Evolutionary conservation across 92 coral and sea anemone species (phyloP), one percentile per base, ranked within the genome.

Genomic region (Micromussa lordhowensis): DNA sequence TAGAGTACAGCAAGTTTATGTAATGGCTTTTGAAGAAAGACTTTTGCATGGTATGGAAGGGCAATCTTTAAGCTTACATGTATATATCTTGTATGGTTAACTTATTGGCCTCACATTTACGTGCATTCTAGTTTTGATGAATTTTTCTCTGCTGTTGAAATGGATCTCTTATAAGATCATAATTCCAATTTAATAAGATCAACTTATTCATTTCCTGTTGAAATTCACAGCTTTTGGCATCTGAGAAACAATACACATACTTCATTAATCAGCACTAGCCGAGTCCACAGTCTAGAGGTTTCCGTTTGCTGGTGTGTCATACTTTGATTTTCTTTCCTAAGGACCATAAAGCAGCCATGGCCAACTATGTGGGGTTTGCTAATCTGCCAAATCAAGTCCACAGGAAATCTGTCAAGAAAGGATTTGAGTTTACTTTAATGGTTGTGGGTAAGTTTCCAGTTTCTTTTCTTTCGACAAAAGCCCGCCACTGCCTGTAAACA

Each of bases 341-440:
- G 92, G 90, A 89, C 35, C 63, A 28, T 54, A 64, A 63, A 90
- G 84, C 85, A 92, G 87, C 88, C n/a, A 94, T 94, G 95, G 95
- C 98, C 31, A 84, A 83, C 57, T 98, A 94, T 77, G 95, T 98
- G 4, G 99, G 99, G 21, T 98, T 98, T 96, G 99, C 99, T 14
- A 98, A 98, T 76, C 94, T 98, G 24, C 99, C 99, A 28, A 98
- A 98, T 83, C 99, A 98, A 90, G 99, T 96, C 34, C 99, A 98
- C 88, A 90, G 99, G 22, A 98, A 98, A 82, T 96, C 98, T 35
- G 99, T 98, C 78, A 94, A 96, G 92, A 96, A 96, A 58, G 99
- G 99, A 17, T 98, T 98, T 88, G 99, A 98, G 84, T 98, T 98
- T 85, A 98, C 99, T 2, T 88, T 98, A 22, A 96, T 98, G 99